Evolutionary conservation across 1,140 invertebrate species (phyloP).

Genomic region (Procambarus virginalis): DNA sequence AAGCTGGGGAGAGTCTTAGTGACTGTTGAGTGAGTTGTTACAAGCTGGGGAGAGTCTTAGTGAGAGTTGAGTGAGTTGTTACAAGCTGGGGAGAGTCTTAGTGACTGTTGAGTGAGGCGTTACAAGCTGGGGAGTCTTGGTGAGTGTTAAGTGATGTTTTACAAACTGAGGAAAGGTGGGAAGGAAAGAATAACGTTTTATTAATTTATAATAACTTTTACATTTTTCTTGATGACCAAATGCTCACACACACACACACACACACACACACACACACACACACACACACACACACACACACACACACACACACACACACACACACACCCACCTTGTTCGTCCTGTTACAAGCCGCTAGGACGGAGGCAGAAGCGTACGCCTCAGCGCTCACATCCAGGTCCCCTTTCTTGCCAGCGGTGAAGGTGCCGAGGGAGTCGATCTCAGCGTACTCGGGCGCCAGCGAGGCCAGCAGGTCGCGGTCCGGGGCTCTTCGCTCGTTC

Average conservation of each 20-base stretch:
- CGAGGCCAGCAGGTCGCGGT: constrained; percentile 60
- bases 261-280: background rate
- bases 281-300: background rate
- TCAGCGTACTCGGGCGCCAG: constrained; percentile 69
- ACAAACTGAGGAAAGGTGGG: no score
- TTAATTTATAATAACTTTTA: no score
- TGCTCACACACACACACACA: background rate
- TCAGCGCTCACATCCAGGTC: constrained; percentile 60
- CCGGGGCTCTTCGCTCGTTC: background rate
- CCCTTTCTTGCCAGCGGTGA: constrained; percentile 61
- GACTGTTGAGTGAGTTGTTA: no score
- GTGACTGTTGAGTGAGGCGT: no score
- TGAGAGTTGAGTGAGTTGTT: no score
- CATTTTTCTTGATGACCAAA: no score
- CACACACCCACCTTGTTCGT: constrained; percentile 58
- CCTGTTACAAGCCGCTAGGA: constrained; percentile 59
- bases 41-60: no score
- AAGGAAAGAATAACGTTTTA: no score
- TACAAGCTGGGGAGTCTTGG: no score
- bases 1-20: no score
- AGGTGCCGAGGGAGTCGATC: constrained; percentile 69
- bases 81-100: no score
- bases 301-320: background rate
- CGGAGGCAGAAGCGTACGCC: constrained; percentile 67
- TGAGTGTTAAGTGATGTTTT: no score